Evolutionary conservation across 2,888 invertebrate species (phyloP), one percentile per base, ranked within the genome.

Genomic region (Pardosa pseudoannulata): DNA sequence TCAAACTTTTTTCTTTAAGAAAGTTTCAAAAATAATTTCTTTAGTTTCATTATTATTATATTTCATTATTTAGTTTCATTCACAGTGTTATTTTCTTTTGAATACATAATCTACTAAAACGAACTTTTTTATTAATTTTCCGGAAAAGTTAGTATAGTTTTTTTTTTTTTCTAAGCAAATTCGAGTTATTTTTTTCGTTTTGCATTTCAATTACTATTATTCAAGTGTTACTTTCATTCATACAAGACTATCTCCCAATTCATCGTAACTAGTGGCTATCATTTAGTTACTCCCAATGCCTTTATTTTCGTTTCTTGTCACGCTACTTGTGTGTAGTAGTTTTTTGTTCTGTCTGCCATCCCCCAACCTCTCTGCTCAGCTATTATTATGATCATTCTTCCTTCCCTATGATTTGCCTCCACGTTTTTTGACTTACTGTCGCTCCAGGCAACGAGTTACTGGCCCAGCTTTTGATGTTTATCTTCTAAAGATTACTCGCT

Each of bases 381-480:
- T 62, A 62, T 62, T 62, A 62, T 62, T 62, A 62, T 62, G 23
- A 62, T 62, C 62, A 16, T 16, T 56, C 65, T 29, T 65, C 29
- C 13, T 65, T 65, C 23, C 29, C 65, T 13, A 29, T 65, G 11
- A 65, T 65, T 65, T 65, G 16, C 65, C 13, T 65, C 65, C 13
- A 65, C 65, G 13, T 28, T 31, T 65, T 65, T 27, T 62, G 62
- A 62, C 27, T 19, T 46, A 56, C 65, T 28, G 65, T 29, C 31
- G 65, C 65, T 16, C 31, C 16, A n/a, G 65, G 65, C 29, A n/a
- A 65, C 13, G 62, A 62, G 62, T 62, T 28, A 28, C 62, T 62
- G 27, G 29, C 65, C n/a, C 65, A 31, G 3, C 19, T 56, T 16
- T 65, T 65, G 65, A 65, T 65, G 65, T 65, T 65, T 65, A 65